These are phyloP conservation scores for Gymnothorax javanicus DNA, from an alignment of 2,797 vertebrate genomes.

Conservation along the genomic window DNA sequence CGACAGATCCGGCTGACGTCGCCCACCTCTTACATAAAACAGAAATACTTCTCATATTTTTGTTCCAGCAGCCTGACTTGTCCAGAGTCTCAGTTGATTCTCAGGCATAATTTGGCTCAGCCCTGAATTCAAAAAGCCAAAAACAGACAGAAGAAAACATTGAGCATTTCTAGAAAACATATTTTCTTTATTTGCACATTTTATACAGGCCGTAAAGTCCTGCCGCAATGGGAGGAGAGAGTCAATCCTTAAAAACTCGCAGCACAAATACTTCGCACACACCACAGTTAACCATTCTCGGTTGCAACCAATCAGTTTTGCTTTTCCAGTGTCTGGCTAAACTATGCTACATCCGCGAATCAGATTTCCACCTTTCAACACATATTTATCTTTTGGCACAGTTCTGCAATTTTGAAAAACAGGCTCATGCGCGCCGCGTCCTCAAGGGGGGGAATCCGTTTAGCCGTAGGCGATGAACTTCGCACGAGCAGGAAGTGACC, in stretches of 20 bases:
- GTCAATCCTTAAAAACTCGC: slow-evolving; percentile 8
- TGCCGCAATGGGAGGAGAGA: slow-evolving; percentile 36
- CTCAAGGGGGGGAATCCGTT: slow-evolving; percentile 31
- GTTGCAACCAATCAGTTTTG: slow-evolving; percentile 50
- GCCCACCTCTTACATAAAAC: too few species aligned
- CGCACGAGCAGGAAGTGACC: neutral
- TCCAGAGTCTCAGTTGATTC: too few species aligned
- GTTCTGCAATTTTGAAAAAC: slow-evolving; percentile 36
- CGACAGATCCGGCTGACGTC: too few species aligned
- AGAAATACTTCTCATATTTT: too few species aligned
- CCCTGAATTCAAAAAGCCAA: neutral
- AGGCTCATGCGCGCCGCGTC: slow-evolving; percentile 6
- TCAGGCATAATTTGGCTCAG: too few species aligned
- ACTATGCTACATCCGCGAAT: neutral
- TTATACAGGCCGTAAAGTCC: slow-evolving; percentile 40
- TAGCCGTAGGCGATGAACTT: slow-evolving; percentile 28
- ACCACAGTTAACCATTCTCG: slow-evolving; percentile 35
- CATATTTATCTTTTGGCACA: slow-evolving; percentile 46
- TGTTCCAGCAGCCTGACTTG: too few species aligned
- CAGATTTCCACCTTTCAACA: neutral
- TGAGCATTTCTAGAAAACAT: slow-evolving; percentile 41
- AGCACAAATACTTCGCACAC: slow-evolving; percentile 33
- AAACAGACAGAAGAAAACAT: neutral
- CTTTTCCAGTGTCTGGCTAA: slow-evolving; percentile 37
- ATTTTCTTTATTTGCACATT: slow-evolving; percentile 51